phyloP scores from a whole-genome alignment of 2,888 invertebrate species.

The Nycteola revayana region DNA sequence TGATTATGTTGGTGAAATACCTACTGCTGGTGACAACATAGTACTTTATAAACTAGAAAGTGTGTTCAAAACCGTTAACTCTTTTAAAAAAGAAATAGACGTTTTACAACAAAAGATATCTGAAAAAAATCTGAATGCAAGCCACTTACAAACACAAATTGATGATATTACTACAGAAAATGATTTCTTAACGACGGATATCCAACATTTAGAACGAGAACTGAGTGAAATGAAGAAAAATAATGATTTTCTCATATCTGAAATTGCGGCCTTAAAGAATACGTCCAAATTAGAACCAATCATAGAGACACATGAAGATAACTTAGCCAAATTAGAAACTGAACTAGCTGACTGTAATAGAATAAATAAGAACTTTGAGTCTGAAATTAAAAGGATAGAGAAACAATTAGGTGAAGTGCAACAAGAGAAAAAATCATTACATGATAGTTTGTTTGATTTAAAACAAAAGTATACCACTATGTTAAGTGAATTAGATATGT shows the following conservation, averaged over 20 bases:
- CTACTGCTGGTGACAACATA: conserved; percentile 60
- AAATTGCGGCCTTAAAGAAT: conserved; percentile 84
- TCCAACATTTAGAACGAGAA: conserved; percentile 82
- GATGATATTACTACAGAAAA: conserved; percentile 79
- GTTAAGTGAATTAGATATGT: conserved; percentile 62
- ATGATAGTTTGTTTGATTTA: conserved; percentile 76
- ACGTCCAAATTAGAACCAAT: conserved; percentile 86
- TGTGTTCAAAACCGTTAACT: conserved; percentile 78
- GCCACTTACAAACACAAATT: conserved; percentile 78
- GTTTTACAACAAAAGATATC: conserved; percentile 79
- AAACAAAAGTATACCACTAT: conserved; percentile 79
- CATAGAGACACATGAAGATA: conserved; percentile 87
- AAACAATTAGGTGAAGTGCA: conserved; percentile 73
- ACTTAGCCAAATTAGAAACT: conserved; percentile 83
- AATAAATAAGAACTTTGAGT: conserved; percentile 82
- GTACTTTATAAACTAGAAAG: conserved; percentile 73
- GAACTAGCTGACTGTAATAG: conserved; percentile 84
- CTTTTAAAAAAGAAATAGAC: conserved; percentile 83
- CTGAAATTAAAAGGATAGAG: conserved; percentile 81
- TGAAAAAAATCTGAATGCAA: conserved; percentile 78
- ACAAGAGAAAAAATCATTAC: conserved; percentile 67
- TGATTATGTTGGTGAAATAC: conserved; percentile 72
- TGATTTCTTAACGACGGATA: conserved; percentile 70
- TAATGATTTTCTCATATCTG: conserved; percentile 86
- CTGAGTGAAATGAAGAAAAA: conserved; percentile 85